A percentile compares a stretch with the other conserved stretches of the same genome.
These are phyloP conservation scores for Bombus confusus DNA, from an alignment of 1,140 invertebrate genomes.

Conservation along the genomic window DNA sequence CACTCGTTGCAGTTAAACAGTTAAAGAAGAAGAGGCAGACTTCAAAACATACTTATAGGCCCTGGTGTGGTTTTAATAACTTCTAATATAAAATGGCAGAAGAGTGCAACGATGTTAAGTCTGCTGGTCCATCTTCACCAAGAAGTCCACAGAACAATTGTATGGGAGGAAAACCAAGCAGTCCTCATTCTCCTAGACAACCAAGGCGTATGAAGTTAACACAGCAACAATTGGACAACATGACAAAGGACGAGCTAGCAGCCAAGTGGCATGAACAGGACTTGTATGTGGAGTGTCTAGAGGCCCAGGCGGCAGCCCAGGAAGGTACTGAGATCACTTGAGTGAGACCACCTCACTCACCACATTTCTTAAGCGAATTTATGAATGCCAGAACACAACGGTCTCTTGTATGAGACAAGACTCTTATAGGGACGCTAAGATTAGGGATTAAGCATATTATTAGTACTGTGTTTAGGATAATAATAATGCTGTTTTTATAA, in stretches of 20 bases:
- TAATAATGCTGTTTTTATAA: slow-evolving; percentile 49
- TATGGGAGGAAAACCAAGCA: slow-evolving; percentile 67
- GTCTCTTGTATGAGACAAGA: slow-evolving; percentile 67
- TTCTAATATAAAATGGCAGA: slow-evolving; percentile 73
- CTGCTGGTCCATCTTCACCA: slow-evolving; percentile 76
- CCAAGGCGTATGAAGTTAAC: slow-evolving; percentile 79
- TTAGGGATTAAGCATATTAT: slow-evolving; percentile 58
- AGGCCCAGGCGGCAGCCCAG: slow-evolving; percentile 81
- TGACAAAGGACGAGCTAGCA: slow-evolving; percentile 82
- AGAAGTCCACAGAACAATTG: slow-evolving; percentile 72
- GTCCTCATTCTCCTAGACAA: slow-evolving; percentile 77
- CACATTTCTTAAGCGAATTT: slow-evolving; percentile 78
- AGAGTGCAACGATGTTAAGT: slow-evolving; percentile 76
- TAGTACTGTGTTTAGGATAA: slow-evolving; percentile 65
- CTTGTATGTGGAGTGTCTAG: slow-evolving; percentile 82
- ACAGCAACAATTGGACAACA: slow-evolving; percentile 81
- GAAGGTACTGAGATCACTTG: slow-evolving; percentile 82
- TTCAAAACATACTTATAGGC: slow-evolving; percentile 15
- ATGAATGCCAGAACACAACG: slow-evolving; percentile 67
- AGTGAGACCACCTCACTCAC: slow-evolving; percentile 75
- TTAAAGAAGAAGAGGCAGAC: slow-evolving; percentile 18
- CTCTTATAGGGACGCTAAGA: slow-evolving; percentile 76
- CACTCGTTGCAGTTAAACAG: slow-evolving; percentile 22
- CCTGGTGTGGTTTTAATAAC: slow-evolving; percentile 4
- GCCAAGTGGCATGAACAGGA: slow-evolving; percentile 83